Evolutionary conservation across 35 echinoderm and acorn worm genomes (phyloP).

Genomic region (Holothuria glaberrima): DNA sequence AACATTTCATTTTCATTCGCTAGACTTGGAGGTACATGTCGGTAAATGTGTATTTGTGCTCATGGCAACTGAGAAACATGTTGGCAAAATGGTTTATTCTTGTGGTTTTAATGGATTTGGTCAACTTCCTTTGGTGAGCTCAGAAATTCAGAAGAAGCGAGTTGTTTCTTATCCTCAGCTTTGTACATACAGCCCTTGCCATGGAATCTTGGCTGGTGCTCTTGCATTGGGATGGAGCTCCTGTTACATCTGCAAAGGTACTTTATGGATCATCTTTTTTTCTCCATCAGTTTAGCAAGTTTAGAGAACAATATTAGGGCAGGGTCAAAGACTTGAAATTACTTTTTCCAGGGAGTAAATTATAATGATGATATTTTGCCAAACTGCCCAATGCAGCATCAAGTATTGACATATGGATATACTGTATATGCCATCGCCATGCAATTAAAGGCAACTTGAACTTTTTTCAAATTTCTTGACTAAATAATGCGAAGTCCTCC

Average conservation of each 20-base stretch:
- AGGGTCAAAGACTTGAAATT: neutral
- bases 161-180: neutral
- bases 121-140: conserved; percentile 3
- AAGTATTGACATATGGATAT: too few relatives aligned
- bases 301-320: too few relatives aligned
- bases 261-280: neutral
- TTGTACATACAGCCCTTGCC: neutral
- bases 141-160: neutral
- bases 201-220: neutral
- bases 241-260: neutral
- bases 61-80: neutral
- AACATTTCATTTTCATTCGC: too few relatives aligned
- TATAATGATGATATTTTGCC: neutral
- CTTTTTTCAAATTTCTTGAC: too few relatives aligned
- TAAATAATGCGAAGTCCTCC: too few relatives aligned
- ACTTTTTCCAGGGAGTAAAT: neutral
- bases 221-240: neutral
- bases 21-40: too few relatives aligned
- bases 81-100: neutral
- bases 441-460: too few relatives aligned
- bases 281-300: neutral
- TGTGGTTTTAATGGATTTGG: conserved; percentile 28
- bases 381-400: too few relatives aligned
- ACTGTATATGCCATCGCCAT: too few relatives aligned
- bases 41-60: neutral